Base-by-base conservation (phyloP, 2,113 vertebrate species). In the Pogona vitticeps region DNA sequence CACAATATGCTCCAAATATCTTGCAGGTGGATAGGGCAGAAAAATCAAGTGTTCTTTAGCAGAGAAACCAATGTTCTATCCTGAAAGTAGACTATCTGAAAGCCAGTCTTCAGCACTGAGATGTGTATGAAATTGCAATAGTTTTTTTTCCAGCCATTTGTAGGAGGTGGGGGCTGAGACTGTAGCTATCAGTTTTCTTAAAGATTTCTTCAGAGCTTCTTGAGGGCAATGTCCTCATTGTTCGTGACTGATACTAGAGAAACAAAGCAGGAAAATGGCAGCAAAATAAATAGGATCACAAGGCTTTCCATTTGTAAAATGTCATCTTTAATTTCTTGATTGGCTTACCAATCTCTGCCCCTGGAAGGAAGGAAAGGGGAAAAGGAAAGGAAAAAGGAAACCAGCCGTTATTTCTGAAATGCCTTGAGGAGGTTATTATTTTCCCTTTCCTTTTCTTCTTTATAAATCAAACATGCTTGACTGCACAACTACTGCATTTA, bases 281-380 rank as follows among this genome's bases (percentile, higher is more conserved):
- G 67, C n/a, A 1, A 91, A 88, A 85, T 78, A 91, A 89, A 86
- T 20, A 91, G 31, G 59, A 21, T 72, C 92, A 81, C 78, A 86
- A 86, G 86, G 87, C 73, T 83, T 91, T 91, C 88, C 90, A 91
- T 90, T 92, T 95, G 83, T 86, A 82, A 93, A 92, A 93, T 90
- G 90, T 95, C 94, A 95, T 84, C 85, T 95, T 94, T 92, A 94
- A 96, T 96, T 96, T 94, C 91, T 93, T 93, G 95, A 95, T 91
- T 95, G 91, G 91, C 87, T 95, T 58, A 84, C 92, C 87, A 92
- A 91, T 91, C 81, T 91, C 90, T 93, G 23, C 61, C 88, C 82
- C 95, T 92, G 61, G 88, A 89, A 91, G 86, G 46, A 94, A 87
- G 33, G 63, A 83, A n/a, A 31, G 38, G 65, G 91, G 87, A 21